phyloP scores from a whole-genome alignment of 2,888 invertebrate genomes.

The Bellardia pandia region DNA sequence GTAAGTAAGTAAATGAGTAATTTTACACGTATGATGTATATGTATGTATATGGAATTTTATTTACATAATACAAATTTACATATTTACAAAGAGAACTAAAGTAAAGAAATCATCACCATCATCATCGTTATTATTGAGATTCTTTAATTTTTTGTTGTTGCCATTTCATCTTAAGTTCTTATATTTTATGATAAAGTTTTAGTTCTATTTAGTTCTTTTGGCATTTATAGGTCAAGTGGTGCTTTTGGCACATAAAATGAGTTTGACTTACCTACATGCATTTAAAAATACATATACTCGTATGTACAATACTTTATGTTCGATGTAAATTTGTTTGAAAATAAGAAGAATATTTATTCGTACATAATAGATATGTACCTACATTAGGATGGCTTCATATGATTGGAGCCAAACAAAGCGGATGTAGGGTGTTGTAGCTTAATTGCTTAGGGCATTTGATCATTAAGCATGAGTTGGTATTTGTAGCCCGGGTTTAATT shows the following conservation, averaged over 20 bases:
- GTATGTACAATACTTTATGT: not conserved
- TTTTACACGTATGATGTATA: slow-evolving; percentile 39
- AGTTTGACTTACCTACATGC: slow-evolving; percentile 30
- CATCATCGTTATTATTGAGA: slow-evolving; percentile 43
- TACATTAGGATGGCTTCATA: too few species aligned
- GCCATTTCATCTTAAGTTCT: slow-evolving; percentile 33
- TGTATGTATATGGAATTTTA: not conserved
- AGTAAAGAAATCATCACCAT: slow-evolving; percentile 55
- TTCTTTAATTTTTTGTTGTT: slow-evolving; percentile 33
- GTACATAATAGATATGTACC: not conserved
- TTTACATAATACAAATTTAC: slow-evolving; percentile 11
- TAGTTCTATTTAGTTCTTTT: not conserved
- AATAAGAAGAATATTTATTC: not conserved
- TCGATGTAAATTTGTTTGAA: not conserved
- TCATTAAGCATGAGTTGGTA: too few species aligned
- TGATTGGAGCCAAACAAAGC: too few species aligned
- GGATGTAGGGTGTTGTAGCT: too few species aligned
- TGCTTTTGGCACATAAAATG: slow-evolving; percentile 57
- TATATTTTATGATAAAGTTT: slow-evolving; percentile 21
- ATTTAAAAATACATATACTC: not conserved
- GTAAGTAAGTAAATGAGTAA: slow-evolving; percentile 42
- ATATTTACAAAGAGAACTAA: not conserved
- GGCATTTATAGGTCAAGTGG: slow-evolving; percentile 60
- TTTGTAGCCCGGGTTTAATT: too few species aligned
- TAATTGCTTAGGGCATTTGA: too few species aligned